Conservation (phyloP, 2,113 vertebrate genomes). For the Gavia stellata region DNA sequence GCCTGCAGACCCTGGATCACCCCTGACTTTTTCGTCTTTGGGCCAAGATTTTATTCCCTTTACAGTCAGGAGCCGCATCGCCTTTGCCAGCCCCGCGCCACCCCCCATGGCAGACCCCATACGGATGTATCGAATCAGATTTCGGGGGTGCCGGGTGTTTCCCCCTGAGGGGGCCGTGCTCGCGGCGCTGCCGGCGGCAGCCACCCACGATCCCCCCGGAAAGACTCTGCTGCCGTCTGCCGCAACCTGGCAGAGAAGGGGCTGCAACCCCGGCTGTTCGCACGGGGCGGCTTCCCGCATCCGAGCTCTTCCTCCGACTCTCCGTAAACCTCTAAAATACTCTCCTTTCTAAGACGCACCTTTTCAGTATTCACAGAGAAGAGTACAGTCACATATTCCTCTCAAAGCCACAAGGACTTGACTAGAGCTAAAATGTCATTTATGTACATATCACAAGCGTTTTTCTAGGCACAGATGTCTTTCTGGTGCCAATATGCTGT, state of each 20-base stretch:
- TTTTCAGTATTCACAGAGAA: conserved; percentile 67
- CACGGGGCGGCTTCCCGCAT: neutral
- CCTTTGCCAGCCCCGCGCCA: neutral
- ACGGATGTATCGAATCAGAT: fast-evolving
- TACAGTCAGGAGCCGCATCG: fast-evolving
- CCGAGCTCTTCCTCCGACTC: neutral
- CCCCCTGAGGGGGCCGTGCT: neutral
- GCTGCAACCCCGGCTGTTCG: neutral
- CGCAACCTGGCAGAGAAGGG: neutral
- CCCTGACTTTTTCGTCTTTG: neutral
- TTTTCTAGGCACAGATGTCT: conserved; percentile 70
- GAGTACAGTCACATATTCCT: conserved; percentile 59
- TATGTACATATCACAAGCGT: conserved; percentile 70
- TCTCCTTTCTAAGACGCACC: neutral
- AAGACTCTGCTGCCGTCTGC: neutral
- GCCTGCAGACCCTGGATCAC: neutral
- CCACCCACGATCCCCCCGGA: neutral
- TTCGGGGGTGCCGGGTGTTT: neutral
- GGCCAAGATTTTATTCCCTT: neutral
- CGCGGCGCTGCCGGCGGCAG: neutral
- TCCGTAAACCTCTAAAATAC: neutral
- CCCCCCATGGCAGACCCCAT: neutral
- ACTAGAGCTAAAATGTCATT: conserved; percentile 73
- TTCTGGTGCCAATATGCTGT: conserved; percentile 73
- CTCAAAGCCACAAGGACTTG: conserved; percentile 66